Conservation (phyloP, 2,888 invertebrate species). For the Tipula lateralis region DNA sequence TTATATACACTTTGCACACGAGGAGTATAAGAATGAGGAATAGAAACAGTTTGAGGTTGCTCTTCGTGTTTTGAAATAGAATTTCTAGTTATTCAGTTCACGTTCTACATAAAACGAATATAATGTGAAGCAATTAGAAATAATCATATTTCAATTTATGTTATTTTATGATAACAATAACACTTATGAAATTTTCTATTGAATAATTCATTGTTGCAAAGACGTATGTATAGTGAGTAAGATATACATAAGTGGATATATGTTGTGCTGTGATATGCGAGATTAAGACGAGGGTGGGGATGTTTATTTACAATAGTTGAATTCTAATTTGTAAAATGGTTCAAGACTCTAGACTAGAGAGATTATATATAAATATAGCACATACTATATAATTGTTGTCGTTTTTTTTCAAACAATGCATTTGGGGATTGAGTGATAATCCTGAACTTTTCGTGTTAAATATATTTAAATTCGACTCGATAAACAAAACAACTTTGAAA, state of each 20-base stretch:
- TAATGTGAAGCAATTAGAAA: conserved; percentile 6
- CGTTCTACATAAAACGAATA: neutral
- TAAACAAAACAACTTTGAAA: no score
- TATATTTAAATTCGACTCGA: no score
- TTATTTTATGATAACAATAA: neutral
- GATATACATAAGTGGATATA: neutral
- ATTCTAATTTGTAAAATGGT: no score
- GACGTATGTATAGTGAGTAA: neutral
- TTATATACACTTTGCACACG: neutral
- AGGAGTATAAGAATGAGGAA: neutral
- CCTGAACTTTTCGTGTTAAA: no score
- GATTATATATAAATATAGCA: no score
- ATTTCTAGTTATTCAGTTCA: neutral
- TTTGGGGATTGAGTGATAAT: no score
- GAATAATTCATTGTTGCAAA: neutral
- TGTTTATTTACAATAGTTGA: no score
- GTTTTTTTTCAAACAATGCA: no score
- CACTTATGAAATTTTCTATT: neutral
- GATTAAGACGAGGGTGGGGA: no score
- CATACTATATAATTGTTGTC: no score
- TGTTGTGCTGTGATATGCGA: neutral
- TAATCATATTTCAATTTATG: conserved; percentile 16
- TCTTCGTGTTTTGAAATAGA: neutral
- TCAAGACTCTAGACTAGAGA: no score
- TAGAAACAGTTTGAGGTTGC: neutral